A percentile compares a stretch with the other conserved stretches of the same genome.
phyloP scores from a whole-genome alignment of 2,797 vertebrate genomes.

The Gobionotothen gibberifrons region DNA sequence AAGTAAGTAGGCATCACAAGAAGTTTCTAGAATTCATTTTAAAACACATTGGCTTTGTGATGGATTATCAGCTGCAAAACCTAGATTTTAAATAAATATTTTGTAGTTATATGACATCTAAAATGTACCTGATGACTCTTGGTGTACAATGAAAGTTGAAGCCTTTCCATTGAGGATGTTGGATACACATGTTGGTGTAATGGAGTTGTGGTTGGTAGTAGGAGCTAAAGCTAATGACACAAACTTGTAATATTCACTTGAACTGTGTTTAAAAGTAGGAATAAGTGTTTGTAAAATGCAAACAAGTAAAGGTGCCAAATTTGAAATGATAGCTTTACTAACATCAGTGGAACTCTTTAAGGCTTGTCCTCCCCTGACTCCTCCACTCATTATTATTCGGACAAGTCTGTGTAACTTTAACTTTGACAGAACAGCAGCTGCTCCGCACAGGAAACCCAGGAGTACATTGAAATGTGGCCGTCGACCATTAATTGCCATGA shows the following conservation, averaged over 20 bases:
- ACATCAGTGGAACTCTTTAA: conserved; percentile 27
- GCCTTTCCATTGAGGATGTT: too few relatives aligned
- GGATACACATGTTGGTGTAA: too few relatives aligned
- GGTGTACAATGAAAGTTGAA: not conserved
- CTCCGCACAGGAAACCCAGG: conserved; percentile 25
- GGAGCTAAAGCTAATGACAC: not conserved
- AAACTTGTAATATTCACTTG: not conserved
- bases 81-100: not conserved
- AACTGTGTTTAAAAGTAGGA: conserved; percentile 9
- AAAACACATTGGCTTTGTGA: not conserved
- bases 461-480: conserved; percentile 39
- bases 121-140: not conserved
- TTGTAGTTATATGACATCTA: not conserved
- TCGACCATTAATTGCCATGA: conserved; percentile 48
- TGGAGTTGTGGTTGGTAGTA: not conserved
- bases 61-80: not conserved
- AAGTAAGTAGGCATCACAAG: not conserved
- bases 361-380: conserved; percentile 13
- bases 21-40: not conserved
- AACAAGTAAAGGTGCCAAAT: conserved; percentile 6
- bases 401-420: conserved; percentile 38
- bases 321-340: conserved; percentile 18
- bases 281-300: conserved; percentile 12
- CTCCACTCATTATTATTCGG: conserved; percentile 38
- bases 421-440: conserved; percentile 37